Percentiles rank a stretch among this genome's conserved stretches.
These are phyloP conservation scores for Apodemia hepburni DNA, from an alignment of 2,888 invertebrate species.

Conservation along the genomic window DNA sequence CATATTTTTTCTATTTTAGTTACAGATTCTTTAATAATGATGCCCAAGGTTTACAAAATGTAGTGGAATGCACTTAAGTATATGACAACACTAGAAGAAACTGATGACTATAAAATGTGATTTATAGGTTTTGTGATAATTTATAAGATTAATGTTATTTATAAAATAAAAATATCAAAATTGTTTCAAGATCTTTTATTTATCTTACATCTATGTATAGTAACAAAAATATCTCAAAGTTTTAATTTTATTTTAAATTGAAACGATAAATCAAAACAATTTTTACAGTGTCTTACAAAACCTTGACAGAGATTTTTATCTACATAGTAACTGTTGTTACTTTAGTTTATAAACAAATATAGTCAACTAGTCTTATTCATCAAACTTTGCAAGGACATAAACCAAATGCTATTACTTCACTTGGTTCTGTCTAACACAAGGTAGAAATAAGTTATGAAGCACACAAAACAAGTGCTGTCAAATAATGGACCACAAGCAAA, in stretches of 20 bases:
- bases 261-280: background rate
- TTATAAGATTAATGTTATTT: conserved; percentile 17
- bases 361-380: too few species aligned
- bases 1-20: conserved; percentile 57
- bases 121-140: conserved; percentile 7
- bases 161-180: conserved; percentile 20
- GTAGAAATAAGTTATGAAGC: too few species aligned
- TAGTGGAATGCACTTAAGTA: conserved; percentile 22
- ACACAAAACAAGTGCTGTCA: too few species aligned
- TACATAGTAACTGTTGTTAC: too few species aligned
- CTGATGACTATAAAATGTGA: conserved; percentile 1
- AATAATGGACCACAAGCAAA: too few species aligned
- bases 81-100: conserved; percentile 6
- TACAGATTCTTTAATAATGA: conserved; percentile 77
- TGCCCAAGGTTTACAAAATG: conserved; percentile 67
- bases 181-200: conserved; percentile 26
- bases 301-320: background rate
- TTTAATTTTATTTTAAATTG: conserved; percentile 4
- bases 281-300: background rate
- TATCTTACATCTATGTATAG: conserved; percentile 27
- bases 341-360: too few species aligned
- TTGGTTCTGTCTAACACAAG: too few species aligned
- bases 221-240: conserved; percentile 36
- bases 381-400: too few species aligned
- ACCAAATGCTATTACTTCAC: too few species aligned